Conservation (phyloP, 2,113 vertebrate genomes). For the Rhineura floridana region DNA sequence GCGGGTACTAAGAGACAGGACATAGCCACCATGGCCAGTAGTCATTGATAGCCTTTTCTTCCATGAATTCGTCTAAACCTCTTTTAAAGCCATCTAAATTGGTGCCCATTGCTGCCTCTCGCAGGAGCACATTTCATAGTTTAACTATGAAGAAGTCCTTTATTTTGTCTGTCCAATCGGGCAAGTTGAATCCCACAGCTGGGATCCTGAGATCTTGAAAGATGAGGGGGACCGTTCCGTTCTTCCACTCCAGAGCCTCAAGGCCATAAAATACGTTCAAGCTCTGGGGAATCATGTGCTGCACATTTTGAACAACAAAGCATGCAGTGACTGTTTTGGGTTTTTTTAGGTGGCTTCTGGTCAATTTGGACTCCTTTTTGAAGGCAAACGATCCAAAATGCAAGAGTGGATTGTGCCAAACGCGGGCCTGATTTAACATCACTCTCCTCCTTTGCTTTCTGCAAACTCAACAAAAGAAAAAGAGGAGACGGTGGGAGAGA, state of each 20-base stretch:
- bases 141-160: too few relatives aligned
- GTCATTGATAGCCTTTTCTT: too few relatives aligned
- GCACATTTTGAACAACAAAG: not conserved
- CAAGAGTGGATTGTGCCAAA: not conserved
- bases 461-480: constrained; percentile 10
- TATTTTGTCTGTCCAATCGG: too few relatives aligned
- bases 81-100: too few relatives aligned
- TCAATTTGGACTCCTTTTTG: not conserved
- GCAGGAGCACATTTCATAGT: too few relatives aligned
- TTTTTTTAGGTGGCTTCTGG: not conserved
- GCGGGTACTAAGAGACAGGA: too few relatives aligned
- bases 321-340: not conserved
- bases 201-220: not conserved
- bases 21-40: too few relatives aligned
- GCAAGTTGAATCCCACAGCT: too few relatives aligned
- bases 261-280: not conserved
- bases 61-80: too few relatives aligned
- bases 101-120: too few relatives aligned
- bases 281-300: not conserved
- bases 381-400: not conserved
- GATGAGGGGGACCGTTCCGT: not conserved
- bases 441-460: constrained; percentile 10
- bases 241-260: not conserved
- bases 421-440: not conserved
- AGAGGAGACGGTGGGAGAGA: not conserved